phyloP scores from a whole-genome alignment of 2,888 invertebrate species.

The Campoletis raptor region DNA sequence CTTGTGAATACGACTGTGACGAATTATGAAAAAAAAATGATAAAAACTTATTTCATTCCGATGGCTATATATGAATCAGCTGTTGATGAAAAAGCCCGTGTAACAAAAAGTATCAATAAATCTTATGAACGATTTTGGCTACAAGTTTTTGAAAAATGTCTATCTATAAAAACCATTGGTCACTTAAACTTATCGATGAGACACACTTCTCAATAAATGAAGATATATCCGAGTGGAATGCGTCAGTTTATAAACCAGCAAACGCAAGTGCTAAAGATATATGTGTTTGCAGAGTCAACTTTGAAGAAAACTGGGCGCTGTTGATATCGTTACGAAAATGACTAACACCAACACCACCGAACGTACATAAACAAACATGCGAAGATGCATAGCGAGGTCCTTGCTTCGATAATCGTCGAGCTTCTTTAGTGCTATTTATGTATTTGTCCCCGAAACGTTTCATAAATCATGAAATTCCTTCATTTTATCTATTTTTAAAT shows the following conservation, averaged over 20 bases:
- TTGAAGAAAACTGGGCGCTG: conserved; percentile 15
- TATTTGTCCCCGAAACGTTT: neutral
- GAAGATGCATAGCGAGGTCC: conserved; percentile 2
- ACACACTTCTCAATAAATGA: conserved; percentile 18
- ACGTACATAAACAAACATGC: neutral
- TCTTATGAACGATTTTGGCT: neutral
- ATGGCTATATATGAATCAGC: neutral
- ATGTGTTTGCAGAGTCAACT: conserved; percentile 48
- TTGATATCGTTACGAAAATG: conserved; percentile 30
- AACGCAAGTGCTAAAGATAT: conserved; percentile 46
- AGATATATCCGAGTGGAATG: conserved; percentile 4
- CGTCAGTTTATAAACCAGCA: conserved; percentile 42
- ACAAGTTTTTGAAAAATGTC: neutral
- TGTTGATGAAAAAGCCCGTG: neutral
- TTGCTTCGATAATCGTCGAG: conserved; percentile 5
- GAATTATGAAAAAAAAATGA: neutral
- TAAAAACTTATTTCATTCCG: neutral
- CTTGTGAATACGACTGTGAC: neutral
- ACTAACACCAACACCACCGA: neutral
- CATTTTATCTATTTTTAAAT: neutral
- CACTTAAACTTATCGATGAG: conserved; percentile 36
- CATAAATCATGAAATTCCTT: conserved; percentile 20
- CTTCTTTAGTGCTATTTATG: conserved; percentile 22
- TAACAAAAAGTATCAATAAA: neutral
- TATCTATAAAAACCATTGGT: neutral